phyloP scores from a whole-genome alignment of 2,797 vertebrate species.

The Glyptemys insculpta region DNA sequence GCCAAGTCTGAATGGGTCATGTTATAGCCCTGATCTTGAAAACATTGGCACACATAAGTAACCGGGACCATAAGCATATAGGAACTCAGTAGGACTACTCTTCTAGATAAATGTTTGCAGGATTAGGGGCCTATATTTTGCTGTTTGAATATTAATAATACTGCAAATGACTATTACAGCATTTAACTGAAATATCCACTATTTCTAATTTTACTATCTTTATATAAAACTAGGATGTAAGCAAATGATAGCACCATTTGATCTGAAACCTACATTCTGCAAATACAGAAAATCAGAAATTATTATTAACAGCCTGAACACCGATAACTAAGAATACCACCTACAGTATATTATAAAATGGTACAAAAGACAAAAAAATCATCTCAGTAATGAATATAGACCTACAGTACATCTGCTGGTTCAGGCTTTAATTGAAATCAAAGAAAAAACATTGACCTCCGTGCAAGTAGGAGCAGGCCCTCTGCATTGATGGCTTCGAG shows the following conservation, averaged over 20 bases:
- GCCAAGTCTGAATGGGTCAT: background rate
- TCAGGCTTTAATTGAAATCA: rapidly evolving
- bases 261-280: background rate
- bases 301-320: background rate
- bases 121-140: background rate
- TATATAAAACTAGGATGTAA: background rate
- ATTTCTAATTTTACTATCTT: background rate
- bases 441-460: background rate
- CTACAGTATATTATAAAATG: background rate
- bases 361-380: background rate
- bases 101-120: background rate
- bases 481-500: background rate
- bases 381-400: background rate
- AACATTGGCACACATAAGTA: background rate
- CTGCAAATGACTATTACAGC: background rate
- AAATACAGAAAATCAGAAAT: background rate
- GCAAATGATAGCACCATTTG: background rate
- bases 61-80: background rate
- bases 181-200: background rate
- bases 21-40: background rate
- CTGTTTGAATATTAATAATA: background rate
- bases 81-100: background rate
- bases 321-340: background rate
- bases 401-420: background rate
- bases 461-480: background rate